These are phyloP conservation scores for Adineta ricciae DNA, from an alignment of 2,888 invertebrate genomes.

Conservation along the genomic window DNA sequence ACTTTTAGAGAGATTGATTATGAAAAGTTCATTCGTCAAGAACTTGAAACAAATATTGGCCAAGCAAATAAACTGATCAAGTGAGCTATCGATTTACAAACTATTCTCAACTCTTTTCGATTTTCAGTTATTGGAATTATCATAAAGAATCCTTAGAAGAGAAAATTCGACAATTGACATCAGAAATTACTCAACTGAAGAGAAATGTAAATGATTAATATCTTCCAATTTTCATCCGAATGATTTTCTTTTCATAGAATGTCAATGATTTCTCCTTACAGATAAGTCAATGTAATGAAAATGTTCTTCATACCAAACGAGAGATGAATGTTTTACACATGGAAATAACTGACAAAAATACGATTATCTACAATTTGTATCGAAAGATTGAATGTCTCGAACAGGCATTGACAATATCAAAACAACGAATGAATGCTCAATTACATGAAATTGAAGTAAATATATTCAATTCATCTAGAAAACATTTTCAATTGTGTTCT, in stretches of 20 bases:
- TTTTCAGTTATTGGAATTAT: background rate
- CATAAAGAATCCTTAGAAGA: background rate
- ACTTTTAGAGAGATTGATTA: background rate
- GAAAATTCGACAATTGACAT: background rate
- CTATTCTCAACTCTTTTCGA: background rate
- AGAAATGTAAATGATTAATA: background rate
- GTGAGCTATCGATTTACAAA: background rate
- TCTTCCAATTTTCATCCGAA: too few relatives aligned
- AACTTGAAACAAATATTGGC: background rate
- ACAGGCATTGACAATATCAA: background rate
- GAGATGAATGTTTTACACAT: background rate
- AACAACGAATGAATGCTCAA: conserved; percentile 20
- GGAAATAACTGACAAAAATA: conserved; percentile 10
- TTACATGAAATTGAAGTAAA: conserved; percentile 4
- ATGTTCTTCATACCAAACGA: background rate
- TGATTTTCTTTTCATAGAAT: background rate
- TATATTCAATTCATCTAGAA: too few relatives aligned
- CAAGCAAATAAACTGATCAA: background rate
- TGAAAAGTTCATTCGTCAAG: background rate
- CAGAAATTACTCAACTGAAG: background rate
- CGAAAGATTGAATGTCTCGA: background rate
- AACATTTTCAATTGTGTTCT: background rate
- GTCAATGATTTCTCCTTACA: background rate
- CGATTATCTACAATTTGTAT: background rate
- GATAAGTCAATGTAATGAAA: background rate